Conservation (phyloP, 2,888 invertebrate genomes). For the Lycia hirtaria region DNA sequence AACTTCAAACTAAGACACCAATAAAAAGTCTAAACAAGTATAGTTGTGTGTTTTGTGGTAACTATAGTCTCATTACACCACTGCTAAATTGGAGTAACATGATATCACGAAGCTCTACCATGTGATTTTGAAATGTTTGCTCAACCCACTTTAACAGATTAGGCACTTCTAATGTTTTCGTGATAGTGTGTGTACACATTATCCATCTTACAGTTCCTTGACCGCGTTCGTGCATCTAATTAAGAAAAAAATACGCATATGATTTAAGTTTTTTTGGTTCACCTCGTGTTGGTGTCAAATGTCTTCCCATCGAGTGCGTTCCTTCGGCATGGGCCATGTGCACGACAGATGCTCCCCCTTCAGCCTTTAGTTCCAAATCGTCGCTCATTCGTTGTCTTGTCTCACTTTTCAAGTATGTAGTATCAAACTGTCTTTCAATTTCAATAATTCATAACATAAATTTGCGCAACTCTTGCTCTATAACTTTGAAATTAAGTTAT, state of each 20-base stretch:
- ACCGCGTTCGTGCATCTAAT: slow-evolving; percentile 59
- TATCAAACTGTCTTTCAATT: slow-evolving; percentile 29
- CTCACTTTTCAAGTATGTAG: slow-evolving; percentile 27
- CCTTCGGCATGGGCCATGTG: slow-evolving; percentile 73
- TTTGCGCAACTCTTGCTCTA: slow-evolving; percentile 21
- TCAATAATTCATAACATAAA: slow-evolving; percentile 29
- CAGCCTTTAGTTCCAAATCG: slow-evolving; percentile 55
- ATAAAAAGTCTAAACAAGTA: slow-evolving; percentile 27
- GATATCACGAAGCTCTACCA: slow-evolving; percentile 37
- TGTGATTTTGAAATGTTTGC: slow-evolving; percentile 50
- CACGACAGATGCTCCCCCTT: slow-evolving; percentile 74
- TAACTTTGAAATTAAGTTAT: slow-evolving; percentile 9
- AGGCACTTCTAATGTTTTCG: slow-evolving; percentile 48
- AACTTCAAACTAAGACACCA: slow-evolving; percentile 10
- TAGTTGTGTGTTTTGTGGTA: slow-evolving; percentile 26
- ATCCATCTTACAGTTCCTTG: slow-evolving; percentile 61
- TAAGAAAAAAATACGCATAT: slow-evolving; percentile 63
- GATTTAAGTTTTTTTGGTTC: slow-evolving; percentile 57
- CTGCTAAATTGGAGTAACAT: slow-evolving; percentile 38
- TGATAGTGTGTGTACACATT: slow-evolving; percentile 44
- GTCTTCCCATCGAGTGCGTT: slow-evolving; percentile 70
- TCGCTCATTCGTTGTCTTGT: slow-evolving; percentile 43
- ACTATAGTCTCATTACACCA: slow-evolving; percentile 29
- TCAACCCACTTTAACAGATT: slow-evolving; percentile 52
- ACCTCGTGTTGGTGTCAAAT: slow-evolving; percentile 66